Evolutionary conservation across 2,888 invertebrate genomes (phyloP).

Genomic region (Chrysodeixis includens): DNA sequence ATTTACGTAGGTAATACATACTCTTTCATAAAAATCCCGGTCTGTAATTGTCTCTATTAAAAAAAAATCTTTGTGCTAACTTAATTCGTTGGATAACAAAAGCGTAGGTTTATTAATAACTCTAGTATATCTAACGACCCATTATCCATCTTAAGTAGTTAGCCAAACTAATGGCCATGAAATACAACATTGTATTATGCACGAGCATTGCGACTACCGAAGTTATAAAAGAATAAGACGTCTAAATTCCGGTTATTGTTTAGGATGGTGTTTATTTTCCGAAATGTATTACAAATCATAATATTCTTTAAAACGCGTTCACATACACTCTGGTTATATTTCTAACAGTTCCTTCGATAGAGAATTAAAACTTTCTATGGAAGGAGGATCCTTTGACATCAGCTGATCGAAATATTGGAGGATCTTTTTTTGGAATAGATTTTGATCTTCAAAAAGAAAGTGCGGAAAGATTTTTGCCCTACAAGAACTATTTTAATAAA

Average conservation of each 20-base stretch:
- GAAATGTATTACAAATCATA: not conserved
- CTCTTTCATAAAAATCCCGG: too few species aligned
- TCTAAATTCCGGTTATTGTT: not conserved
- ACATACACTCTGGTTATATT: too few species aligned
- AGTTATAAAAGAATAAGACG: constrained; percentile 1
- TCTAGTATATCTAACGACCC: not conserved
- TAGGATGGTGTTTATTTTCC: not conserved
- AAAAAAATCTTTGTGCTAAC: not conserved
- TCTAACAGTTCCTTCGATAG: too few species aligned
- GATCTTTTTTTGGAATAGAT: too few species aligned
- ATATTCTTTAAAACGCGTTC: too few species aligned
- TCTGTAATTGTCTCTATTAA: not conserved
- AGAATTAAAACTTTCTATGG: too few species aligned
- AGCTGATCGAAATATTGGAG: too few species aligned
- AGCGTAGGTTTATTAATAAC: constrained; percentile 16
- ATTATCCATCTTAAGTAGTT: constrained; percentile 28
- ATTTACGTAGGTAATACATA: not conserved
- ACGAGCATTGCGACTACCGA: constrained; percentile 2
- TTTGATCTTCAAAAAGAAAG: too few species aligned
- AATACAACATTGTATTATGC: constrained; percentile 8
- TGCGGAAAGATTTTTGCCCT: too few species aligned
- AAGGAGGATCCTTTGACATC: too few species aligned
- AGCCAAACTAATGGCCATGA: constrained; percentile 41
- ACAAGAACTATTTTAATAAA: too few species aligned
- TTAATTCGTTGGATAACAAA: not conserved